A percentile compares a stretch with the other conserved stretches of the same genome.
Evolutionary conservation across 2,888 invertebrate genomes (phyloP).

Genomic region (Aspidapion aeneum): DNA sequence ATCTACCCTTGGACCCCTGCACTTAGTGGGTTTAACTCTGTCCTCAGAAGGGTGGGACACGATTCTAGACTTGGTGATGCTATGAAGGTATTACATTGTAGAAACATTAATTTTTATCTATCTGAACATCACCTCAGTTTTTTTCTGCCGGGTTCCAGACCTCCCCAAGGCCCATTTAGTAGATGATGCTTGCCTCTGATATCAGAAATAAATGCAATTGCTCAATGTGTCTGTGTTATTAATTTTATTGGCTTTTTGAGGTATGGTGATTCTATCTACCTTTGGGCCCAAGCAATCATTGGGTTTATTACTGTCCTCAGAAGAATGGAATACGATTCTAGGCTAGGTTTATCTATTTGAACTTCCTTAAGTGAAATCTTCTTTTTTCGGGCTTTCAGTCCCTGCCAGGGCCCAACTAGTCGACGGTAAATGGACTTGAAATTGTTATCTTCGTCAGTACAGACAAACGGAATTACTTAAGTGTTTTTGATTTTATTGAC

Average conservation of each 20-base stretch:
- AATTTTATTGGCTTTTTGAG: conserved; percentile 63
- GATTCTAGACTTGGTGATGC: conserved; percentile 20
- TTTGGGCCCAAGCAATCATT: conserved; percentile 63
- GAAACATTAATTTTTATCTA: conserved; percentile 57
- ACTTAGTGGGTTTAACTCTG: conserved; percentile 25
- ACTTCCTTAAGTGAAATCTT: conserved; percentile 38
- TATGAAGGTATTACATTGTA: conserved; percentile 45
- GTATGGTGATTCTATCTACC: conserved; percentile 63
- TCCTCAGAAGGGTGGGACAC: conserved; percentile 25
- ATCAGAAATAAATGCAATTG: conserved; percentile 53
- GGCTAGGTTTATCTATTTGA: conserved; percentile 44
- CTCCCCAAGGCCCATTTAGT: conserved; percentile 72
- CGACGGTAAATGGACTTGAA: no score
- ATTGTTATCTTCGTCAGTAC: conserved; percentile 60
- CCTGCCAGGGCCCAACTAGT: conserved; percentile 72
- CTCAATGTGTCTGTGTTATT: conserved; percentile 53
- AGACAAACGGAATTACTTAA: conserved; percentile 49
- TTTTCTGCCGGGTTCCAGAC: conserved; percentile 52
- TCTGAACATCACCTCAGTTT: conserved; percentile 45
- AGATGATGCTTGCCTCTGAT: conserved; percentile 69
- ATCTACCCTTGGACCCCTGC: conserved; percentile 75
- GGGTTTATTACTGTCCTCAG: conserved; percentile 26
- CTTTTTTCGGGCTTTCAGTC: conserved; percentile 52
- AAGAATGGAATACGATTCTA: conserved; percentile 23
- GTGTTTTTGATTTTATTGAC: conserved; percentile 59